Evolutionary conservation across 2,797 vertebrate species (phyloP).

Genomic region (Aphelocoma californica): DNA sequence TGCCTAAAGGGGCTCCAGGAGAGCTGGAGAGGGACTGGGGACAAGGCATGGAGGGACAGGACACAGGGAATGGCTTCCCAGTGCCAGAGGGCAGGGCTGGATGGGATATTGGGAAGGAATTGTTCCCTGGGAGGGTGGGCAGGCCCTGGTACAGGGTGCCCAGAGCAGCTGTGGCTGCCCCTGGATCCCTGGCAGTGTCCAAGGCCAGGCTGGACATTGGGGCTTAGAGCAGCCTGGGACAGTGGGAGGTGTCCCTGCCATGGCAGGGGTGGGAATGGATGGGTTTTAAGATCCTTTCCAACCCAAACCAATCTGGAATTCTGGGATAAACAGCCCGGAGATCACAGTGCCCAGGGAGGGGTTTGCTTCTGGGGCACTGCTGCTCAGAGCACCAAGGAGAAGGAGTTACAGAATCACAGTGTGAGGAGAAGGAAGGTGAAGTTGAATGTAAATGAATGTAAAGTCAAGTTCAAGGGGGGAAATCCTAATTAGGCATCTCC

Average conservation of each 20-base stretch:
- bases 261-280: accelerated
- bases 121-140: not conserved
- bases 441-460: not conserved
- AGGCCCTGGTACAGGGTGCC: not conserved
- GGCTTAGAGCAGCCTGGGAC: not conserved
- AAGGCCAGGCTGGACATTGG: not conserved
- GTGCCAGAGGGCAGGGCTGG: not conserved
- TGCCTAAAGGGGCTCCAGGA: not conserved
- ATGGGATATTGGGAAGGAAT: not conserved
- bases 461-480: not conserved
- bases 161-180: too few species aligned
- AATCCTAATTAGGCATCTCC: not conserved
- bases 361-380: not conserved
- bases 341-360: not conserved
- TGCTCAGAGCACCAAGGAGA: not conserved
- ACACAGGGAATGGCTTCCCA: not conserved
- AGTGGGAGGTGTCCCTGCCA: not conserved
- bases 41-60: not conserved
- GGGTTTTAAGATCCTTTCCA: accelerated
- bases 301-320: not conserved
- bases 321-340: not conserved
- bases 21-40: not conserved
- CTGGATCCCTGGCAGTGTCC: too few species aligned
- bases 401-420: not conserved
- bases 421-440: not conserved